Evolutionary conservation across 1,140 invertebrate genomes (phyloP), one percentile per base, ranked within the genome.

Genomic region (Eurosta solidaginis): DNA sequence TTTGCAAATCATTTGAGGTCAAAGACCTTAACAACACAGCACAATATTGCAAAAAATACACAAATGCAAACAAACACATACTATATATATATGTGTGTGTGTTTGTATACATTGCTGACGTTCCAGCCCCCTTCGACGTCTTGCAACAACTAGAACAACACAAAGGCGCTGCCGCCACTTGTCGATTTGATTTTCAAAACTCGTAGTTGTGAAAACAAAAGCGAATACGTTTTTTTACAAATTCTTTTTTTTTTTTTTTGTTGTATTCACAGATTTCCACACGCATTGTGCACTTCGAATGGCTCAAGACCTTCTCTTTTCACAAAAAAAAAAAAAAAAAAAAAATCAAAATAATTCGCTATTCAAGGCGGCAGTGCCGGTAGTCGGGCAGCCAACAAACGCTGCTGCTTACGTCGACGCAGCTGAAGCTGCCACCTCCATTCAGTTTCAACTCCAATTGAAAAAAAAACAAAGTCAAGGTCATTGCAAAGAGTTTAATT

Each of bases 401-500:
- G 25, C 14, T 29, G 54, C 27, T 29, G 29, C 29, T 14, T n/a
- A n/a, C n/a, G 73, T 36, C 12, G 73, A 14, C 40, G 68, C 17
- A 4, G 73, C 0, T 20, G 20, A 1, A 36, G 42, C 20, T 27
- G 29, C 40, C 27, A 20, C 40, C 29, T n/a, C 44, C 29, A 33
- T 50, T 49, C 59, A 68, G 59, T 68, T n/a, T 68, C 59, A 68
- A 68, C 74, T 74, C 54, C 78, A 74, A 76, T 78, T 78, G 78
- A 82, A 81, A 83, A 80, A n/a, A 81, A 82, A 85, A 85, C 85
- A 86, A 86, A 86, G 85, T 86, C 85, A 86, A 86, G 85, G 85
- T 86, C 85, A 86, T 86, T 84, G 85, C 83, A 86, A 86, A 86
- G 85, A 86, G 85, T 86, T 86, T 86, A 86, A 86, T 86, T 86